Conservation (phyloP, 2,888 invertebrate species). For the Nebria salina region DNA sequence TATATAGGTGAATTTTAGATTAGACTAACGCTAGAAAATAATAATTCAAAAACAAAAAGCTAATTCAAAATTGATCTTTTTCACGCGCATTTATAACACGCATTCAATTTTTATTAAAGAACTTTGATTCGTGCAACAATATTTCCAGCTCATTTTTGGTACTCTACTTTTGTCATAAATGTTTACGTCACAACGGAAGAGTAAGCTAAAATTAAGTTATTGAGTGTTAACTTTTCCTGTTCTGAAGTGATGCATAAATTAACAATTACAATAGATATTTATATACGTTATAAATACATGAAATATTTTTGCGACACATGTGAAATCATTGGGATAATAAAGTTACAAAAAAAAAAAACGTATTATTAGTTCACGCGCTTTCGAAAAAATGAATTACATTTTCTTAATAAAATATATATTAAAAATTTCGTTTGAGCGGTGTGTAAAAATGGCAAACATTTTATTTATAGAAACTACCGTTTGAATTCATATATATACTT, state of each 20-base stretch:
- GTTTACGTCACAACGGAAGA: not conserved
- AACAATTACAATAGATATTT: not conserved
- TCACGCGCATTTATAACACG: too few species aligned
- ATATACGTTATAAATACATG: not conserved
- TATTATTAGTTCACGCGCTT: conserved; percentile 17
- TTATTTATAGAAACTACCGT: not conserved
- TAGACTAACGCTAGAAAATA: too few species aligned
- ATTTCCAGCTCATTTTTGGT: too few species aligned
- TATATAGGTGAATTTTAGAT: too few species aligned
- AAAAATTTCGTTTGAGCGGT: not conserved
- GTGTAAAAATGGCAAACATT: not conserved
- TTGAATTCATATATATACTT: not conserved
- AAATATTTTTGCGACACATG: not conserved
- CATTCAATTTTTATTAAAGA: too few species aligned
- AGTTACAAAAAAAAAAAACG: not conserved
- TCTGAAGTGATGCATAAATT: not conserved
- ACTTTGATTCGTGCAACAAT: too few species aligned
- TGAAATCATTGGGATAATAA: conserved; percentile 1
- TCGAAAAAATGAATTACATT: conserved; percentile 7
- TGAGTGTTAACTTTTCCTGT: not conserved
- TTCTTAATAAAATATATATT: not conserved
- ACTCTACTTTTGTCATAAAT: not conserved
- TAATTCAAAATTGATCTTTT: too few species aligned
- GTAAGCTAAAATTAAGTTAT: not conserved
- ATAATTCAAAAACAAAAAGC: too few species aligned